phyloP scores from a whole-genome alignment of 2,888 invertebrate genomes.

The Amphiduros pacificus region DNA sequence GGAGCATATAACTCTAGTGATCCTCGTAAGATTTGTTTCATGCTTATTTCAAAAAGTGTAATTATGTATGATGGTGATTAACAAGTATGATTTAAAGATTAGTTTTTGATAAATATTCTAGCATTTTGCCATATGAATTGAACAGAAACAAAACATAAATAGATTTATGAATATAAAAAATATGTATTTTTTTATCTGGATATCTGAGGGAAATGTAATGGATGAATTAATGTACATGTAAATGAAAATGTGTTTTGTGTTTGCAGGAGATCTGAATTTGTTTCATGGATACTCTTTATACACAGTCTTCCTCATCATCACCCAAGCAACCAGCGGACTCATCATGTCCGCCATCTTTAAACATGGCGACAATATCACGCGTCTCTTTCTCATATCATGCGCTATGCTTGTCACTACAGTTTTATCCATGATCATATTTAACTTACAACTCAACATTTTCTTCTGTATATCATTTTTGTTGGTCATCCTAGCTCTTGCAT shows the following conservation, averaged over 20 bases:
- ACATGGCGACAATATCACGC: constrained; percentile 55
- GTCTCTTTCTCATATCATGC: constrained; percentile 55
- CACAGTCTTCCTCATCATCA: constrained; percentile 45
- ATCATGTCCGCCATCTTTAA: constrained; percentile 59
- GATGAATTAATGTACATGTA: too few relatives aligned
- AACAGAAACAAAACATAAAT: too few relatives aligned
- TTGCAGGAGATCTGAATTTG: constrained; percentile 30
- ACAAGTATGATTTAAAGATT: too few relatives aligned
- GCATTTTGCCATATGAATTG: too few relatives aligned
- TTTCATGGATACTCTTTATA: constrained; percentile 45
- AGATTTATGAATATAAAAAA: too few relatives aligned
- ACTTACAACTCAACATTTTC: constrained; percentile 45
- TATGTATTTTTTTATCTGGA: too few relatives aligned
- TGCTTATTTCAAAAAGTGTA: too few relatives aligned
- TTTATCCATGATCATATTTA: constrained; percentile 47
- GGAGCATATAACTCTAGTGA: constrained; percentile 25
- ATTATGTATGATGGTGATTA: too few relatives aligned
- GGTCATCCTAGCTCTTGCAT: constrained; percentile 41
- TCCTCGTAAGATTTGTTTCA: too few relatives aligned
- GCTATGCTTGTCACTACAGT: constrained; percentile 55
- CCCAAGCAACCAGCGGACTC: constrained; percentile 53
- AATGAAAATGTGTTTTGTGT: too few relatives aligned
- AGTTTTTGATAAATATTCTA: too few relatives aligned
- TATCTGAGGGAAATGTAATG: too few relatives aligned
- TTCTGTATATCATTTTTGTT: constrained; percentile 44